These are phyloP conservation scores for Mnemiopsis leidyi DNA, from an alignment of 37 sponge, comb jelly and placozoan genomes.

Conservation along the genomic window DNA sequence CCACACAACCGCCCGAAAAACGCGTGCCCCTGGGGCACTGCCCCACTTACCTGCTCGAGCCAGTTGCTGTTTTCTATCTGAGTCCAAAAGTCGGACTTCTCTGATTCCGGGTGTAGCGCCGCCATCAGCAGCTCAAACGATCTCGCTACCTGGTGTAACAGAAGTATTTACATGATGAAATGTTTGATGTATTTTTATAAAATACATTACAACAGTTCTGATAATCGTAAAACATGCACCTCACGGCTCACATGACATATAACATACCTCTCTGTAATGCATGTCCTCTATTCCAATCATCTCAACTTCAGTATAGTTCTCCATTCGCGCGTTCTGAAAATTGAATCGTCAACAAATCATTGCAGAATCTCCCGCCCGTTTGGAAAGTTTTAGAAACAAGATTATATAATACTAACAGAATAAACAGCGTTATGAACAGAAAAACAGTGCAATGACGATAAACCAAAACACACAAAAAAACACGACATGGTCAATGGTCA, in stretches of 20 bases:
- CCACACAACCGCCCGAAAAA: no score
- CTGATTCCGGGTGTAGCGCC: not conserved
- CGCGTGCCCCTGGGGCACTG: no score
- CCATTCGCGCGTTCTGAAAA: slow-evolving; percentile 50
- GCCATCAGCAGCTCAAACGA: slow-evolving; percentile 57
- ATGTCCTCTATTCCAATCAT: slow-evolving; percentile 48
- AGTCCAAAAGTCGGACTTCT: slow-evolving; percentile 19
- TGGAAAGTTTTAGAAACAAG: no score
- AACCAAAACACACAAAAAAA: no score
- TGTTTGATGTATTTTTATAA: no score
- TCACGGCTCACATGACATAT: not conserved
- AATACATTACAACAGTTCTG: no score
- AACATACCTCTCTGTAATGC: slow-evolving; percentile 48
- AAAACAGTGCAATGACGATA: no score
- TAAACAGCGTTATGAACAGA: no score
- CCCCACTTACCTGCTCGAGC: slow-evolving; percentile 58
- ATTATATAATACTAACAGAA: no score
- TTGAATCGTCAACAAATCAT: not conserved
- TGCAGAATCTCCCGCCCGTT: no score
- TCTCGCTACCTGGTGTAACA: slow-evolving; percentile 15
- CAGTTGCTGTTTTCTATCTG: slow-evolving; percentile 62
- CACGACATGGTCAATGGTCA: not conserved
- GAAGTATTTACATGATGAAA: not conserved
- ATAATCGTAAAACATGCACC: not conserved
- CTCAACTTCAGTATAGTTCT: slow-evolving; percentile 58